Base-by-base conservation (phyloP, 2,888 invertebrate species). In the Xestia c-nigrum region DNA sequence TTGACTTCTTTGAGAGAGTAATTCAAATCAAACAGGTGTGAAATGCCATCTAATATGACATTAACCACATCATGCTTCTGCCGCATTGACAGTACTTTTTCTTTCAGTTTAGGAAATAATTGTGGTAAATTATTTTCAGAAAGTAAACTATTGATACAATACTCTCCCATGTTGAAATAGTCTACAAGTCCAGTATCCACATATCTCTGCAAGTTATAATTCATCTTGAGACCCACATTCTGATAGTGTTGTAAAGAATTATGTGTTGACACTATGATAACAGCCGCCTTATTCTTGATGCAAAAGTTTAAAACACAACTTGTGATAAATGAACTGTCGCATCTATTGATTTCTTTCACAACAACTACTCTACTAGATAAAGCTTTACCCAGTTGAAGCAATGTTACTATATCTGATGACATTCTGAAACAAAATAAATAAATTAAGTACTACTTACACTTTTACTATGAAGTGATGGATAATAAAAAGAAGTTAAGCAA, bases 201-300 rank as follows among this genome's bases (percentile, higher is more conserved):
- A 80, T 93, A 90, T 87, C 93, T 96, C 74, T 97, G 96, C 52
- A 98, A 93, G 91, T 98, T 98, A 90, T 98, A 98, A 70, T 98
- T 98, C 90, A 98, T 96, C 89, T 98, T 97, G 90, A 98, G 97
- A 21, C 98, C 98, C 55, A 98, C 97, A 93, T 97, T 98, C 79
- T 98, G 97, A 89, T 98, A 98, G 91, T 98, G 98, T 73, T 97
- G 97, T 68, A 98, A 95, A 3, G 98, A 97, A 89, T 98, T 98
- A 91, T 98, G 98, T 80, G 98, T 96, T 70, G 97, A 97, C 69
- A 98, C 95, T 68, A 98, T 94, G 87, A 98, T 95, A 10, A 98
- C 94, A 72, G 97, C 97, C 76, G 96, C 94, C 80, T 97, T 97
- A 80, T 97, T 97, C 86, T 97, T 97, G 70, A 97, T 91, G 55